These are phyloP conservation scores for Sorex araneus DNA, from an alignment of 2,113 vertebrate genomes.

Conservation along the genomic window DNA sequence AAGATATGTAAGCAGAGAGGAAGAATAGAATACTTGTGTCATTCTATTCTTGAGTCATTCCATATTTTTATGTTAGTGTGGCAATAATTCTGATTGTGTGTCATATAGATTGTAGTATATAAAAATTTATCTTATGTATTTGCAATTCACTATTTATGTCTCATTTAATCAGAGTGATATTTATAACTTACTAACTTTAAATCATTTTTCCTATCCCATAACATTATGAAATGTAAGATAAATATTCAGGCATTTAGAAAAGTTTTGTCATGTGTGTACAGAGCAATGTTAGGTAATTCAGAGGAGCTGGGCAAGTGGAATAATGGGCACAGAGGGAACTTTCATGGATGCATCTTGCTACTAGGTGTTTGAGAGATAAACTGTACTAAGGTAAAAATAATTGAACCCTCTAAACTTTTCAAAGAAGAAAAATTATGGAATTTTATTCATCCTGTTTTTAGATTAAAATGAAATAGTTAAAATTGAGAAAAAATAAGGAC, in stretches of 20 bases:
- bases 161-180: not conserved
- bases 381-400: slow-evolving; percentile 7
- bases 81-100: slow-evolving; percentile 2
- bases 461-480: slow-evolving; percentile 34
- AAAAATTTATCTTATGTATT: not conserved
- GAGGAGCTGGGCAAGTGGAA: not conserved
- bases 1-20: not conserved
- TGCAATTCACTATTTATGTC: not conserved
- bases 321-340: not conserved
- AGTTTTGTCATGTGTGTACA: not conserved
- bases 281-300: not conserved
- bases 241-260: not conserved
- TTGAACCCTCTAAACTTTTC: not conserved
- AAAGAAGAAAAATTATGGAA: not conserved
- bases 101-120: not conserved
- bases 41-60: not conserved
- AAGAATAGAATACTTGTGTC: not conserved
- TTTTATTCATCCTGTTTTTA: not conserved
- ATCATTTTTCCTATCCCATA: not conserved
- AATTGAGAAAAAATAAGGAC: not conserved
- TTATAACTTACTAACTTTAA: not conserved
- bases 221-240: slow-evolving; percentile 1
- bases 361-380: not conserved
- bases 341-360: not conserved
- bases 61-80: not conserved